These are phyloP conservation scores for Abrostola triplasia DNA, from an alignment of 2,888 invertebrate genomes.

Conservation along the genomic window DNA sequence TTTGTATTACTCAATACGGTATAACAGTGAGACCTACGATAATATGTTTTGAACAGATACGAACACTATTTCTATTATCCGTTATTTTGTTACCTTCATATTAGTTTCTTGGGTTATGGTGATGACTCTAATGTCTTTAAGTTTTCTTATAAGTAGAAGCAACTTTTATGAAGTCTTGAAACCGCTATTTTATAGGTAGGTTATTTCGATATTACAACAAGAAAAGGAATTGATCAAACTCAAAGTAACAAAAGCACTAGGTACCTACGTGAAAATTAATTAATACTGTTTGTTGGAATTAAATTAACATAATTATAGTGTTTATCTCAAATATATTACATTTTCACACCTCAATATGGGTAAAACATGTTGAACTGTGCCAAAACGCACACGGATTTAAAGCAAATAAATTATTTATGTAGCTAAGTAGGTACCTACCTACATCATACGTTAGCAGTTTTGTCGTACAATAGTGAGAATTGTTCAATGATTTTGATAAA, in stretches of 20 bases:
- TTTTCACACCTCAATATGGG: no score
- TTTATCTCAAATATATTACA: no score
- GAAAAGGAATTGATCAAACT: no score
- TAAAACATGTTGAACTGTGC: no score
- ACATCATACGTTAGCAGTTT: conserved; percentile 32
- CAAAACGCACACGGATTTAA: no score
- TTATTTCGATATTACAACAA: no score
- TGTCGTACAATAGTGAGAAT: conserved; percentile 32
- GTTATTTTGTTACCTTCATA: neutral
- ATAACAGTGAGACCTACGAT: neutral
- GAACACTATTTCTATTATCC: neutral
- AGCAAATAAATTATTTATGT: no score
- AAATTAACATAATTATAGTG: no score
- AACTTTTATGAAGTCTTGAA: no score
- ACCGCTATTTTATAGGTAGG: no score
- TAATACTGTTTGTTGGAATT: neutral
- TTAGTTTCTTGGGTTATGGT: conserved; percentile 12
- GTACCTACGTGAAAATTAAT: neutral
- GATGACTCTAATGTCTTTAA: conserved; percentile 4
- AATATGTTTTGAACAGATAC: no score
- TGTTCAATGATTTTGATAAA: conserved; percentile 67
- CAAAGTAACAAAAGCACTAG: neutral
- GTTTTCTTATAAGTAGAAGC: neutral
- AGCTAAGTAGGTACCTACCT: neutral
- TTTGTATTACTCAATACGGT: neutral